These are phyloP conservation scores for Ascaphus truei DNA, from an alignment of 2,113 vertebrate species.

Conservation along the genomic window DNA sequence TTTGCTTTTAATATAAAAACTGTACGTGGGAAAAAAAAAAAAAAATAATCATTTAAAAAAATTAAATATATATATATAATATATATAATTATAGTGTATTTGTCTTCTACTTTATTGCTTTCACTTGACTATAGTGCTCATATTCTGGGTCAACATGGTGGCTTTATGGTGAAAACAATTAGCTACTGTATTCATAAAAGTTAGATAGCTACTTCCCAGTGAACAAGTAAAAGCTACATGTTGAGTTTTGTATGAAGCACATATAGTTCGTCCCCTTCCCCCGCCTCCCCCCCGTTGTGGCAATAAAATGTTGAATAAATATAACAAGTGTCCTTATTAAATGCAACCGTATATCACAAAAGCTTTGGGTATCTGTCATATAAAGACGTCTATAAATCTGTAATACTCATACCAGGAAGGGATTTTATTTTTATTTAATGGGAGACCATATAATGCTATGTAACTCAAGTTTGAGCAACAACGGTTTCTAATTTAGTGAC, in stretches of 20 bases:
- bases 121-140: too few relatives aligned
- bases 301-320: slow-evolving; percentile 15
- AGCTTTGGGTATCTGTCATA: slow-evolving; percentile 7
- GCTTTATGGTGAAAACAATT: background rate
- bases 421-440: slow-evolving; percentile 40
- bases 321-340: background rate
- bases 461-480: slow-evolving; percentile 53
- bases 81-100: background rate
- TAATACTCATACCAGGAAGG: slow-evolving; percentile 18
- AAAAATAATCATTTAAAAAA: background rate
- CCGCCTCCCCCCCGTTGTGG: background rate
- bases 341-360: background rate
- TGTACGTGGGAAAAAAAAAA: too few relatives aligned
- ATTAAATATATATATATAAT: background rate
- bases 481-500: slow-evolving; percentile 66
- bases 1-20: too few relatives aligned
- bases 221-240: background rate
- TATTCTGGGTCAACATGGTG: background rate
- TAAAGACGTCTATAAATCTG: slow-evolving; percentile 22
- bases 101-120: background rate
- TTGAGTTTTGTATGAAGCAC: background rate
- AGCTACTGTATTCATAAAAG: background rate
- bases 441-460: slow-evolving; percentile 55
- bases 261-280: background rate
- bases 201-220: background rate